Evolutionary conservation across 2,797 vertebrate genomes (phyloP).

Genomic region (Jordanella pulchra): DNA sequence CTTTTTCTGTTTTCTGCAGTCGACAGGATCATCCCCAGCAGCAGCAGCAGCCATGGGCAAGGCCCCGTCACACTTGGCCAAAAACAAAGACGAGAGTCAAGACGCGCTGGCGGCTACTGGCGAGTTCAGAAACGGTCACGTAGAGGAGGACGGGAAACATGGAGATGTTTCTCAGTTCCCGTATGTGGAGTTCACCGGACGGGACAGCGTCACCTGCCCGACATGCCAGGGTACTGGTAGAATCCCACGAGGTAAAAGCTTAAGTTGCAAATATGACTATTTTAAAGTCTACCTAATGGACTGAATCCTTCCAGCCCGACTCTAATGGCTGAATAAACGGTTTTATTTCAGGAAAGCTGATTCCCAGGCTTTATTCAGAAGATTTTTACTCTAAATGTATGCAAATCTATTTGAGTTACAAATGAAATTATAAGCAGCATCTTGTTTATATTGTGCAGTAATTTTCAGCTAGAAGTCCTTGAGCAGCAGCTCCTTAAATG

Average conservation of each 20-base stretch:
- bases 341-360: background rate
- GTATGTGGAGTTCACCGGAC: slow-evolving; percentile 81
- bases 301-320: background rate
- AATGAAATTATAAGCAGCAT: background rate
- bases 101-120: slow-evolving; percentile 73
- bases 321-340: background rate
- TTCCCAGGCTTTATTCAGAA: background rate
- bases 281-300: background rate
- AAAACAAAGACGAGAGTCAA: slow-evolving; percentile 83
- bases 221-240: slow-evolving; percentile 97
- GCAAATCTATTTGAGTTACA: background rate
- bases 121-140: slow-evolving; percentile 75
- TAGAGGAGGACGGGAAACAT: slow-evolving; percentile 80
- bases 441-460: background rate
- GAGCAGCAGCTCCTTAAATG: too few relatives aligned
- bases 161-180: slow-evolving; percentile 95
- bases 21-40: slow-evolving; percentile 56
- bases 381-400: background rate
- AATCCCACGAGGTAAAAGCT: slow-evolving; percentile 88
- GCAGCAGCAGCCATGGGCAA: slow-evolving; percentile 87
- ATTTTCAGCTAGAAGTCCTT: background rate
- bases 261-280: background rate
- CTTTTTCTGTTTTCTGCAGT: slow-evolving; percentile 34
- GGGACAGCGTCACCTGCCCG: slow-evolving; percentile 96
- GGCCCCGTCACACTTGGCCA: slow-evolving; percentile 85